Evolutionary conservation across 2,113 vertebrate species (phyloP).

Genomic region (Tapirus terrestris): DNA sequence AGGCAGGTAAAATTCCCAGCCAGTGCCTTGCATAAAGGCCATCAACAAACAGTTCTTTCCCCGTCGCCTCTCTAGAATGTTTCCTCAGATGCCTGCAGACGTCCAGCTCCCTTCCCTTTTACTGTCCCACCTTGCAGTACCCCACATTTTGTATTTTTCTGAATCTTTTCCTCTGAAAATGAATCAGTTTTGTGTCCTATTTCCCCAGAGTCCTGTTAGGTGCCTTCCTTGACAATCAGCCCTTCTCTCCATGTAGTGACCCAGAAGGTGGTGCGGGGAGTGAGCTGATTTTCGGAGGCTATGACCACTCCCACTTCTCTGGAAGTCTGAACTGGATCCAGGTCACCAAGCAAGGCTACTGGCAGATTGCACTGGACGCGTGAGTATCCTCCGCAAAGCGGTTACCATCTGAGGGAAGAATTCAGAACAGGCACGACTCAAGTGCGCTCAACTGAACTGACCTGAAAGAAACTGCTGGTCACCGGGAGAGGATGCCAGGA

Average conservation of each 20-base stretch:
- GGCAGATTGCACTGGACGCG: conserved; percentile 88
- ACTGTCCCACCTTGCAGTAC: fast-evolving
- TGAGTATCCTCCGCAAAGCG: conserved; percentile 68
- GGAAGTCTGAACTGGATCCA: conserved; percentile 89
- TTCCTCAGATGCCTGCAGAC: background rate
- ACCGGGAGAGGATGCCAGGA: background rate
- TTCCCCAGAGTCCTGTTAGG: background rate
- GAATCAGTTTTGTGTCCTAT: background rate
- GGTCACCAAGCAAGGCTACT: conserved; percentile 87
- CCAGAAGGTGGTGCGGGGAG: conserved; percentile 72
- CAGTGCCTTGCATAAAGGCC: background rate
- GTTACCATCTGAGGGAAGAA: background rate
- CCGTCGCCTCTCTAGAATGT: background rate
- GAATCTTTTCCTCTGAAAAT: background rate
- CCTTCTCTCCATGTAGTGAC: conserved; percentile 73
- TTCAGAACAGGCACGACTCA: background rate
- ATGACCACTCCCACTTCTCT: conserved; percentile 83
- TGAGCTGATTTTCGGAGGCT: conserved; percentile 88
- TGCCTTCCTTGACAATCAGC: background rate
- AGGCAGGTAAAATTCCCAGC: background rate
- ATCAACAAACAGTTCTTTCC: background rate
- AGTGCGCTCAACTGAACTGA: background rate
- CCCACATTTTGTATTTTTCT: background rate
- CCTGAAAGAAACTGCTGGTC: background rate
- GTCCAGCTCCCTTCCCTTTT: background rate